Base-by-base conservation (phyloP, 2,797 vertebrate species). In the Scyliorhinus canicula region DNA sequence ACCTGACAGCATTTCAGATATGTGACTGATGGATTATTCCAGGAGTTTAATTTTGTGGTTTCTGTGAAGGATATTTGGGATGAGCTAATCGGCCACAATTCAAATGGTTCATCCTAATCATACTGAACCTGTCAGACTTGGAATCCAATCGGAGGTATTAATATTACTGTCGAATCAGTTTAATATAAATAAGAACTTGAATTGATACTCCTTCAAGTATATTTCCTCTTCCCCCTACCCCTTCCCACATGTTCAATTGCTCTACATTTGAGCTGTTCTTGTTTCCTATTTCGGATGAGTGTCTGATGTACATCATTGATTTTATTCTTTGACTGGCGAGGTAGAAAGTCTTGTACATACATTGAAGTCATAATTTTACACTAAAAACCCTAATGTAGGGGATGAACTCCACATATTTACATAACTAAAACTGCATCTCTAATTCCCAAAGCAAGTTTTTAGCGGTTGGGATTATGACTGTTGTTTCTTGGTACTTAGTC, bases 71-170 rank as follows among this genome's bases (percentile, higher is more conserved):
- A 63, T 65, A 44, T 63, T 91, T 57, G 88, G 57, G 88, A 63
- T 91, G 88, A 91, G n/a, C 88, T 65, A 91, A 91, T n/a, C 57
- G 65, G 88, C 60, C 88, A 65, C 88, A 60, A 91, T 65, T 65
- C 40, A 63, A 40, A 65, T 65, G 9, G 57, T 3, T 91, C 57
- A 91, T 40, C 79, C 60, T 60, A 90, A 90, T 90, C 55, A 21
- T n/a, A n/a, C 86, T 55, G 57, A 82, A 7, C 16, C 52, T 57
- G 52, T 65, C 88, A 26, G 35, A 60, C 65, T 63, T 65, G 21
- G 88, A 91, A 91, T 91, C 57, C 60, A 40, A 11, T 90, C 16
- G 55, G 88, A 65, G 60, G 60, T 60, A 91, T 91, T 91, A 91
- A 63, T 24, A 65, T 65, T 91, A 26, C 19, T 65, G 57, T 63